phyloP scores from a whole-genome alignment of 2,888 invertebrate species.

The Ophonus ardosiacus region DNA sequence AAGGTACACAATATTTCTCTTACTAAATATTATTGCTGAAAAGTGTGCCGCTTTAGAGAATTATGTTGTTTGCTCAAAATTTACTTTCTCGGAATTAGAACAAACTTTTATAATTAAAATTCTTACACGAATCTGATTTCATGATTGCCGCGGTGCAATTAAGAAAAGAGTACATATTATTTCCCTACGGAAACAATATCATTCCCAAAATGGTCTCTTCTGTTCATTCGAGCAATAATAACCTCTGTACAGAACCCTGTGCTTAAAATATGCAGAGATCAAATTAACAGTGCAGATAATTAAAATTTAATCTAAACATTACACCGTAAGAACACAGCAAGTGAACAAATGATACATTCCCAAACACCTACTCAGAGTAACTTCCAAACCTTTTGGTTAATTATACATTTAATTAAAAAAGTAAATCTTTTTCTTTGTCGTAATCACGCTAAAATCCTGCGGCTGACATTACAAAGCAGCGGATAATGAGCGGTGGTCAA shows the following conservation, averaged over 20 bases:
- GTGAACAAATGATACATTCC: not conserved
- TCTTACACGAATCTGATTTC: not conserved
- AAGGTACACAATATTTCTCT: no score
- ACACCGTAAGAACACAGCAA: conserved; percentile 9
- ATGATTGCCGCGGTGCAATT: not conserved
- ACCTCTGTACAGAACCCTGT: not conserved
- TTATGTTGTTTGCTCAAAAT: not conserved
- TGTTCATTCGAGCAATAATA: not conserved
- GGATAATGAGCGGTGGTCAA: conserved; percentile 26
- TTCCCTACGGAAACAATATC: not conserved
- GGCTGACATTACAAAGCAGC: conserved; percentile 39
- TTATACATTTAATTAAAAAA: conserved; percentile 47
- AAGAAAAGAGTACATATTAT: not conserved
- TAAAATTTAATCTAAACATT: conserved; percentile 27
- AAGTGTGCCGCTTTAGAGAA: not conserved
- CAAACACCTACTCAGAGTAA: not conserved
- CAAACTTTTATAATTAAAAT: not conserved
- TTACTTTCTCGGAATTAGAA: not conserved
- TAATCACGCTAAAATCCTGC: conserved; percentile 41
- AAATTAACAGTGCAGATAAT: conserved; percentile 7
- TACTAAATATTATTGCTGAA: no score
- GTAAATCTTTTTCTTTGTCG: conserved; percentile 46
- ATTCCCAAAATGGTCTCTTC: not conserved
- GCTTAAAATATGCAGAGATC: conserved; percentile 10
- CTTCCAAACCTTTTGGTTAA: conserved; percentile 35